Base-by-base conservation (phyloP, 2,888 invertebrate genomes). In the Dioctria rufipes region DNA sequence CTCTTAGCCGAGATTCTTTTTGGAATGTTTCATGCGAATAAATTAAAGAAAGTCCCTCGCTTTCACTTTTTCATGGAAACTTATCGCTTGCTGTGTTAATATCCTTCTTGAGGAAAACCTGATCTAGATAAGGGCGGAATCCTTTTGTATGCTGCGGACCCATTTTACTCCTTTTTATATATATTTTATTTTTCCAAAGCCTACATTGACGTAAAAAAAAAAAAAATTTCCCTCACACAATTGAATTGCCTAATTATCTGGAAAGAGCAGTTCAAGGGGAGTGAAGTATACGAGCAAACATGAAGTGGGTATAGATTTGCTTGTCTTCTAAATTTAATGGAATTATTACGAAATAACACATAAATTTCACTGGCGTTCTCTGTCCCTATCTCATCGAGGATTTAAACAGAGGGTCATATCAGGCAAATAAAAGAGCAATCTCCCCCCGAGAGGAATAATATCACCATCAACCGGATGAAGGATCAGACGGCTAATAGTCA, bases 1-100 rank as follows among this genome's bases (percentile, higher is more conserved):
- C 51, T 69, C 25, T 54, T 54, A 54, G 54, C 54, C 54, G 54
- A 54, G 54, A 54, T 54, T 54, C 54, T 54, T 54, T 54, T 54
- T n/a, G 54, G 11, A 54, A 54, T 54, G 11, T 54, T 54, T 2
- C 54, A 6, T 25, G n/a, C 6, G 54, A n/a, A 54, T 11, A 54
- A 54, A 54, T 54, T 54, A 54, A 11, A 46, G 49, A 46, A 46
- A 54, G 54, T 54, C 54, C n/a, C 54, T 54, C 11, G 54, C 4
- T n/a, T n/a, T 54, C 11, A n/a, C 54, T 54, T 54, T 2, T 11
- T 54, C 54, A 11, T 6, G 11, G 54, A 3, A 54, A 54, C 54
- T 54, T 54, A 54, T 54, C 54, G 54, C 54, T 54, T 54, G 4
- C 54, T 54, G 54, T 11, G 54, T 54, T 54, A 54, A 54, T 54